phyloP scores from a whole-genome alignment of 2,888 invertebrate genomes.

The Caenorhabditis sp. region DNA sequence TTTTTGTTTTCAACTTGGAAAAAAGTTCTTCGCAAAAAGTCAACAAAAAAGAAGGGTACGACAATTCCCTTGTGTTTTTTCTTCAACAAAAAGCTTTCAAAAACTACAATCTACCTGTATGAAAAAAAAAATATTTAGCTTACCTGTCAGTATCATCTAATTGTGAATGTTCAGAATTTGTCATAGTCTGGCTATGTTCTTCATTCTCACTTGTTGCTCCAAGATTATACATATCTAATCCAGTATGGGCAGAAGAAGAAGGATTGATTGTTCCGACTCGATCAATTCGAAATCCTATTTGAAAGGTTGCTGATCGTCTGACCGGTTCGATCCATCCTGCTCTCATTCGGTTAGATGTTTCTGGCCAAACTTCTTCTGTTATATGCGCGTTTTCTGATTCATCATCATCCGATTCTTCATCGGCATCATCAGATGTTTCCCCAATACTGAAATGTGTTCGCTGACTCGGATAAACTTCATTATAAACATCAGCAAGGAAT shows the following conservation, averaged over 20 bases:
- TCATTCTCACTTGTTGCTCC: conserved; percentile 1
- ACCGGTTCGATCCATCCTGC: conserved; percentile 43
- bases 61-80: no score
- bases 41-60: no score
- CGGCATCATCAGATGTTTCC: conserved; percentile 15
- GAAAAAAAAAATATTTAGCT: no score
- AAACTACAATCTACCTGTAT: no score
- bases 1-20: no score
- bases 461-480: conserved; percentile 28
- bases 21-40: no score
- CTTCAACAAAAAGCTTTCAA: no score
- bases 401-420: conserved; percentile 12
- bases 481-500: conserved; percentile 35
- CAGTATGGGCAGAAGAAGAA: not conserved
- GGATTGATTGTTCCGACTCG: not conserved
- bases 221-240: not conserved
- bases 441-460: conserved; percentile 35
- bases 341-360: conserved; percentile 12
- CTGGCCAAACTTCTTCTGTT: conserved; percentile 45
- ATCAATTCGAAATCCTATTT: conserved; percentile 10
- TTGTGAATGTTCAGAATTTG: not conserved
- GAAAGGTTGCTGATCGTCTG: conserved; percentile 40
- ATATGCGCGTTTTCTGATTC: conserved; percentile 11
- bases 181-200: not conserved
- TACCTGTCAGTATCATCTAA: conserved; percentile 1